These are phyloP conservation scores for Drosophila yooni DNA, from an alignment of 2,888 invertebrate species.

Conservation along the genomic window DNA sequence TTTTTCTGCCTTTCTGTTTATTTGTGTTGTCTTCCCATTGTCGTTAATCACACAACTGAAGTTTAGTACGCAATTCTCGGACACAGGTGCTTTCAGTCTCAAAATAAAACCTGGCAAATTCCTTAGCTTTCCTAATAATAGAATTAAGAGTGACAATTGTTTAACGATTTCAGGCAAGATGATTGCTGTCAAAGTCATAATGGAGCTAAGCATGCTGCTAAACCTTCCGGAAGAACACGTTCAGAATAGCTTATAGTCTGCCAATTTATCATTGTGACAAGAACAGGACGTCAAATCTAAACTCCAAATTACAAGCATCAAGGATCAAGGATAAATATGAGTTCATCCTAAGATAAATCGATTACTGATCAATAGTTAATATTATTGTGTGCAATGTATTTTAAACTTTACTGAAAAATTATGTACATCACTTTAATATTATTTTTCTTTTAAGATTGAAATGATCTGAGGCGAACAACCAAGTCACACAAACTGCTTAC, in stretches of 20 bases:
- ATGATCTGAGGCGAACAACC: neutral
- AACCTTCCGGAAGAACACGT: neutral
- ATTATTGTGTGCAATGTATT: neutral
- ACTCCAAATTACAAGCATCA: neutral
- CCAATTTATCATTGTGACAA: neutral
- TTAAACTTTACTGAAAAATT: neutral
- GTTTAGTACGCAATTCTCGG: conserved; percentile 29
- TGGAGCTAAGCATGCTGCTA: neutral
- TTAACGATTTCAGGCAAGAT: neutral
- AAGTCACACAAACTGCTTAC: neutral
- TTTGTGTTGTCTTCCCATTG: conserved; percentile 10
- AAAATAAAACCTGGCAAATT: neutral
- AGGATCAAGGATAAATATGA: neutral
- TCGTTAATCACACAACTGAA: conserved; percentile 39
- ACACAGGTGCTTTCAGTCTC: conserved; percentile 1
- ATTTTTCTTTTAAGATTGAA: neutral
- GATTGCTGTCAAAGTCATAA: neutral
- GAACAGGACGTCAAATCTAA: neutral
- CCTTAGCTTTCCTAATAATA: neutral
- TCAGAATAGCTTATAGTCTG: neutral
- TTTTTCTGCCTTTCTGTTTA: neutral
- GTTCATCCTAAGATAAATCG: neutral
- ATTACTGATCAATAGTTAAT: neutral
- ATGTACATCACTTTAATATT: neutral
- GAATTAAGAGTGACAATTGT: neutral